Base-by-base conservation (phyloP, 2,113 vertebrate species). In the Anthoscopus minutus region DNA sequence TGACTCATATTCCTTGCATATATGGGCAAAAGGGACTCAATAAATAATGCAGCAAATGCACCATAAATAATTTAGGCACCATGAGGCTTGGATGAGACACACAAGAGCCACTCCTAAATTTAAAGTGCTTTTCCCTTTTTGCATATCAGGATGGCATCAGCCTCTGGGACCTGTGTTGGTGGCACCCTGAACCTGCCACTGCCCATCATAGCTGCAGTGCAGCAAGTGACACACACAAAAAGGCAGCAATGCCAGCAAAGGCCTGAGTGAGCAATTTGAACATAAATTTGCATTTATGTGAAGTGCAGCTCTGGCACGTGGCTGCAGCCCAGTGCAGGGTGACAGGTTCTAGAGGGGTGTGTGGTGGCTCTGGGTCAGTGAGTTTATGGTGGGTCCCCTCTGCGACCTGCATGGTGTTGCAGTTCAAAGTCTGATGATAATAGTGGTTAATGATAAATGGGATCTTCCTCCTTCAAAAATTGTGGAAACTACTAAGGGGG, bases 171-270 rank as follows among this genome's bases (percentile, higher is more conserved):
- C 27, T 0, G 1, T 4, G 13, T 2, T 2, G 23, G 38, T 40
- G 57, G 3, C 50, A 53, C 5, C 76, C 51, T 21, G 48, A 84
- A 18, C 51, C 24, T 65, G 53, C 23, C 19, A 3, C 2, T 24
- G 54, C 45, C 62, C 31, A 4, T 7, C 15, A 16, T 1, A 1
- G 38, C 47, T 67, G 53, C 53, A 40, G 48, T 0, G 1, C 53
- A 64, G 30, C 62, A 25, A 53, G 28, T 3, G 47, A 18, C 21
- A 19, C 19, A 15, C 17, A 1, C 27, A 3, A 15, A 16, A 84
- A 58, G 37, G 25, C 10, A n/a, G 15, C 20, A 2, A 7, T 71
- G 56, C 50, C 92, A 74, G 50, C 61, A 81, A 31, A 79, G 82
- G 53, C 33, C 72, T 19, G 56, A 48, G 37, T 25, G 51, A 77